Evolutionary conservation across 2,113 vertebrate species (phyloP).

Genomic region (Limnothrissa miodon): DNA sequence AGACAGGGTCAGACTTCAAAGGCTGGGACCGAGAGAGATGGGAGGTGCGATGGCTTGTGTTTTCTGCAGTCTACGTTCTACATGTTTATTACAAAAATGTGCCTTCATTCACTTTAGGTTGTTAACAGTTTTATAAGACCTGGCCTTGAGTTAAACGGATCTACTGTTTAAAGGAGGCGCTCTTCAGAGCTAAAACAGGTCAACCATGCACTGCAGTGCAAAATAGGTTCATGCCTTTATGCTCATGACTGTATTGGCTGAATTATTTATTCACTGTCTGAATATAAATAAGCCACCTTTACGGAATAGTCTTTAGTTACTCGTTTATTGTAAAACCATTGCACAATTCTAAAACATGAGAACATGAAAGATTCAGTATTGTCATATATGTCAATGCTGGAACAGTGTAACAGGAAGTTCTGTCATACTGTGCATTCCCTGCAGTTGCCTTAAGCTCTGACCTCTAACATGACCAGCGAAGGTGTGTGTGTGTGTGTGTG

Average conservation of each 20-base stretch:
- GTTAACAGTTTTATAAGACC: background rate
- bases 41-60: too few relatives aligned
- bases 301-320: background rate
- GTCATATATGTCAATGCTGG: background rate
- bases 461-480: background rate
- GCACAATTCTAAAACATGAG: background rate
- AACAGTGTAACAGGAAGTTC: background rate
- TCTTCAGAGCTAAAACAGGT: background rate
- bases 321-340: background rate
- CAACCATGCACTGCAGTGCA: background rate
- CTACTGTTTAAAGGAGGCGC: background rate
- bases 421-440: background rate
- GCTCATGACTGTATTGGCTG: background rate
- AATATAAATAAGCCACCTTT: background rate
- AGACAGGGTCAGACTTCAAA: background rate
- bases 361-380: background rate
- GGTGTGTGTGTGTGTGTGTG: too few relatives aligned
- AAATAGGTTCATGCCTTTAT: background rate
- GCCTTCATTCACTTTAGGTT: background rate
- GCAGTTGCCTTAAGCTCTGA: background rate
- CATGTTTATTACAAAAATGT: background rate
- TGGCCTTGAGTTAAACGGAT: background rate
- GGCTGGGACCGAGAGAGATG: background rate
- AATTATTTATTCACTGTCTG: background rate
- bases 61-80: background rate